These are phyloP conservation scores for Eremobia ochroleuca DNA, from an alignment of 2,888 invertebrate genomes.

Conservation along the genomic window DNA sequence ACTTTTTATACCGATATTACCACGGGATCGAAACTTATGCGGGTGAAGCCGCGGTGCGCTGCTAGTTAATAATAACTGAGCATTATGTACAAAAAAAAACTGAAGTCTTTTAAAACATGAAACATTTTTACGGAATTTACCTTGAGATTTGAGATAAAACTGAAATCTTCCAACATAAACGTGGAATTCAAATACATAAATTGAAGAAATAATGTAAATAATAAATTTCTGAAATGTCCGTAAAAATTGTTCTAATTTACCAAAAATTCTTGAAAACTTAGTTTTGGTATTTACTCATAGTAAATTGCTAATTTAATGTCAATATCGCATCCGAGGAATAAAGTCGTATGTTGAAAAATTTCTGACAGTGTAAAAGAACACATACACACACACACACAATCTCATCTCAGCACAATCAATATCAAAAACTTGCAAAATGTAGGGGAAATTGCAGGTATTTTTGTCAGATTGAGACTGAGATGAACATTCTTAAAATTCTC, in stretches of 20 bases:
- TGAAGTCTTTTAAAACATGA: not conserved
- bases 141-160: not conserved
- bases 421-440: too few species aligned
- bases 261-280: not conserved
- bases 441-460: too few species aligned
- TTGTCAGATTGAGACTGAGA: too few species aligned
- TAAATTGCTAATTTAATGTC: slow-evolving; percentile 1
- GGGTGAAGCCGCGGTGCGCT: too few species aligned
- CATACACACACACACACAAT: too few species aligned
- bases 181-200: not conserved
- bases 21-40: too few species aligned
- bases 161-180: slow-evolving; percentile 20
- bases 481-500: too few species aligned
- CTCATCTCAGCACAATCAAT: too few species aligned
- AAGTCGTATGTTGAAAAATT: not conserved
- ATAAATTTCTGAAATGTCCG: not conserved
- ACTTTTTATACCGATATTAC: too few species aligned
- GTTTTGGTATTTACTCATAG: slow-evolving; percentile 3
- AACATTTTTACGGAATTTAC: not conserved
- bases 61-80: not conserved
- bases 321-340: not conserved
- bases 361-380: too few species aligned
- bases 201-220: slow-evolving; percentile 5
- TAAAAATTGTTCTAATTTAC: not conserved
- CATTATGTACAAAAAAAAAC: not conserved